Evolutionary conservation across 2,888 invertebrate species (phyloP).

Genomic region (Sericinus montela): DNA sequence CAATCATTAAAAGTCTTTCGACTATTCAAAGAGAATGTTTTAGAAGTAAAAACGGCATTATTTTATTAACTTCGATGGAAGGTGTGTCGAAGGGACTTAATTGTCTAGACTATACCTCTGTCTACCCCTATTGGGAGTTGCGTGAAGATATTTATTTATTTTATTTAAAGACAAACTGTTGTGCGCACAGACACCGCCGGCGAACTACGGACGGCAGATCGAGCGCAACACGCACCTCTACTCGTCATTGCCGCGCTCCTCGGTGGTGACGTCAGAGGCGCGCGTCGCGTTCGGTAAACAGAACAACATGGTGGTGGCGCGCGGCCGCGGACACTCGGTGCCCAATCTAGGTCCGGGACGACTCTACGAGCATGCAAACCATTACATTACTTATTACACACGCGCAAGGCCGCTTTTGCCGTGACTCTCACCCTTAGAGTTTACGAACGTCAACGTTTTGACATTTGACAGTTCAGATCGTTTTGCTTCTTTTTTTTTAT

Average conservation of each 20-base stretch:
- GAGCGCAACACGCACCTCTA: conserved; percentile 83
- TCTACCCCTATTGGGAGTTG: too few relatives aligned
- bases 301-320: conserved; percentile 64
- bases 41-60: too few relatives aligned
- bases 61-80: too few relatives aligned
- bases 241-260: conserved; percentile 88
- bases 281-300: conserved; percentile 88
- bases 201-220: conserved; percentile 86
- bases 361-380: conserved; percentile 16
- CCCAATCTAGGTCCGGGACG: conserved; percentile 89
- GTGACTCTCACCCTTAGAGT: neutral
- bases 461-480: neutral
- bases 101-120: too few relatives aligned
- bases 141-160: too few relatives aligned
- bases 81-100: too few relatives aligned
- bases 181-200: conserved; percentile 83
- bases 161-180: too few relatives aligned
- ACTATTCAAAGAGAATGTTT: too few relatives aligned
- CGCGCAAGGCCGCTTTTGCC: conserved; percentile 17
- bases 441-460: neutral
- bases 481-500: neutral
- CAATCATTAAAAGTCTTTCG: too few relatives aligned
- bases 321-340: conserved; percentile 85
- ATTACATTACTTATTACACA: conserved; percentile 1
- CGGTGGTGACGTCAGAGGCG: conserved; percentile 76